These are phyloP conservation scores for Drosophila dunni DNA, from an alignment of 1,140 invertebrate genomes.

Conservation along the genomic window DNA sequence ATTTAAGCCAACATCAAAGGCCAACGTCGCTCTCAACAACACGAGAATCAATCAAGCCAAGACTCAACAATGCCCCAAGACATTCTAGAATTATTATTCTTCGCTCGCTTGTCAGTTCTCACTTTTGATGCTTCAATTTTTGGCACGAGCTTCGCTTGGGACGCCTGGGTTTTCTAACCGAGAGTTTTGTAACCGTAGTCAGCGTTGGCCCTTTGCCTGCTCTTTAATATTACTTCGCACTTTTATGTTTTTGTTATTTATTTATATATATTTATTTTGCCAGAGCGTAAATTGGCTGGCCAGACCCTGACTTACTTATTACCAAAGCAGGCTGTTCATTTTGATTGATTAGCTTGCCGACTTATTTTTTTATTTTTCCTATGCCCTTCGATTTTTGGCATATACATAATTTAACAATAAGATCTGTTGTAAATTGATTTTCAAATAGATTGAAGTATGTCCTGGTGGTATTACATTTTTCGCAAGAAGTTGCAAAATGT, in stretches of 20 bases:
- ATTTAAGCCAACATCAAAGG: conserved; percentile 19
- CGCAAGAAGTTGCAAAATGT: conserved; percentile 5
- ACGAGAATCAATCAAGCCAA: conserved; percentile 39
- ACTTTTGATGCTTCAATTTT: conserved; percentile 12
- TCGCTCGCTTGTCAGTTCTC: background rate
- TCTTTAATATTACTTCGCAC: conserved; percentile 31
- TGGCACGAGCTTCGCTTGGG: conserved; percentile 1
- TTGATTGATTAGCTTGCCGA: conserved; percentile 59
- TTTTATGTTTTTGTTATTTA: conserved; percentile 30
- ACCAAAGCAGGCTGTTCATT: conserved; percentile 39
- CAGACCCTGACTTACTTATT: conserved; percentile 31
- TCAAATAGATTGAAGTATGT: conserved; percentile 33
- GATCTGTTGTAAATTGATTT: conserved; percentile 42
- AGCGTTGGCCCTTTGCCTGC: conserved; percentile 19
- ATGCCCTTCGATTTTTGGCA: conserved; percentile 15
- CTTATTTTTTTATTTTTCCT: background rate
- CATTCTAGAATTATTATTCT: conserved; percentile 12
- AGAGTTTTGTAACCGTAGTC: background rate
- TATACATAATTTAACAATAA: conserved; percentile 13
- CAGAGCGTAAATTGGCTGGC: conserved; percentile 17
- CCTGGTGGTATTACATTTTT: background rate
- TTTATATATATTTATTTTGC: conserved; percentile 25
- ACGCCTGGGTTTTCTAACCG: background rate
- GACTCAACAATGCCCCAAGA: conserved; percentile 19
- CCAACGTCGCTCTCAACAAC: background rate